Evolutionary conservation across 2,797 vertebrate genomes (phyloP).

Genomic region (Hypotaenidia philippensis): DNA sequence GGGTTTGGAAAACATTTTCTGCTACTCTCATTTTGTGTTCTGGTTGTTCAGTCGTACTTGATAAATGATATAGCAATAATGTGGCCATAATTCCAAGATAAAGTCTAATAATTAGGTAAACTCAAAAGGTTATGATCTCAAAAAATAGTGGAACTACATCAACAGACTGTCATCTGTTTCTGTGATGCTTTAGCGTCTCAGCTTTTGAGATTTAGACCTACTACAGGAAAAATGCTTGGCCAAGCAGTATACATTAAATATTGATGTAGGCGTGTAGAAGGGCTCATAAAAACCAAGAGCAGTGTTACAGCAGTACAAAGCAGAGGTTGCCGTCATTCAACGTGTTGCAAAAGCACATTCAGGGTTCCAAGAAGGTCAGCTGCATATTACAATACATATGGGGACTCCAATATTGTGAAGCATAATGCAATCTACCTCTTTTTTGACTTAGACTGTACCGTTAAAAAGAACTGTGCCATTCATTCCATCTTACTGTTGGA

Average conservation of each 20-base stretch:
- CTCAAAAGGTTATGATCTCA: background rate
- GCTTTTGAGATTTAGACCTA: background rate
- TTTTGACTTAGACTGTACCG: background rate
- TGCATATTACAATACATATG: background rate
- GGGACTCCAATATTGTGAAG: background rate
- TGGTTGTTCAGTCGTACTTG: background rate
- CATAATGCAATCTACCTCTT: background rate
- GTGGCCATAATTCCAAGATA: background rate
- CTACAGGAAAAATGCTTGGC: background rate
- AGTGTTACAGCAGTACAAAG: background rate
- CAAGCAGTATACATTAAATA: background rate
- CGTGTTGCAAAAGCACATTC: background rate
- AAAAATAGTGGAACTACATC: background rate
- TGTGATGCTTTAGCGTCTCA: background rate
- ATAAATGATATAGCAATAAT: background rate
- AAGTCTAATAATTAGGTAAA: background rate
- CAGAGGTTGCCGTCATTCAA: background rate
- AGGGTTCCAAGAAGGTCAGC: background rate
- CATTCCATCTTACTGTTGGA: background rate
- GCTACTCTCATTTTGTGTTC: background rate
- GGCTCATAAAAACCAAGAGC: background rate
- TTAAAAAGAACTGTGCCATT: conserved; percentile 8
- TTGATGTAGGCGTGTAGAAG: background rate
- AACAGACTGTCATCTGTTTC: background rate
- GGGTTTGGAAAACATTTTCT: background rate